Conservation (phyloP, 2,113 vertebrate genomes). For the Calidris pygmaea region DNA sequence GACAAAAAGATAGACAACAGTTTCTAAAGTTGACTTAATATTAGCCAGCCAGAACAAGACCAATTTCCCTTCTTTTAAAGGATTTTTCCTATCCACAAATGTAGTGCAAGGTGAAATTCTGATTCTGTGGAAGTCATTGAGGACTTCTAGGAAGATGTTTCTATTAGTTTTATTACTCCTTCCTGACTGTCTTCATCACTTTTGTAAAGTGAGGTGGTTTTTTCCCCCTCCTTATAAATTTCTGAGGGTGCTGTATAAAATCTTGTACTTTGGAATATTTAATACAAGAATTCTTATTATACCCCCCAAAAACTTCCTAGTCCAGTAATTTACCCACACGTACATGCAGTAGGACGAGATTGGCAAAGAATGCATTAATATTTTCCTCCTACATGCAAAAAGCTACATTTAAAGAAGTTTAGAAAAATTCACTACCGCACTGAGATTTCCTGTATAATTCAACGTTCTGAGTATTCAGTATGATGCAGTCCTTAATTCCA, state of each 20-base stretch:
- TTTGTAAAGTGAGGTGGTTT: background rate
- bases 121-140: background rate
- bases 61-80: background rate
- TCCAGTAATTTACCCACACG: background rate
- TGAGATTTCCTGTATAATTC: background rate
- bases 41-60: background rate
- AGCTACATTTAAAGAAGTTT: background rate
- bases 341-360: background rate
- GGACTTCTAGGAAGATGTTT: background rate
- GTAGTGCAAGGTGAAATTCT: background rate
- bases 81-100: background rate
- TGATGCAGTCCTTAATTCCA: background rate
- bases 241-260: background rate
- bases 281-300: background rate
- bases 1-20: background rate
- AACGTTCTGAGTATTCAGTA: background rate
- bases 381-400: background rate
- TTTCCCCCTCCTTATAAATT: background rate
- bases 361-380: background rate
- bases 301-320: background rate
- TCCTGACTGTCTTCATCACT: background rate
- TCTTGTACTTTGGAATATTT: background rate
- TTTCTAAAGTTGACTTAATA: constrained; percentile 4
- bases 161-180: background rate
- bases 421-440: background rate